Evolutionary conservation across 2,113 vertebrate genomes (phyloP).

Genomic region (Myotis yumanensis): DNA sequence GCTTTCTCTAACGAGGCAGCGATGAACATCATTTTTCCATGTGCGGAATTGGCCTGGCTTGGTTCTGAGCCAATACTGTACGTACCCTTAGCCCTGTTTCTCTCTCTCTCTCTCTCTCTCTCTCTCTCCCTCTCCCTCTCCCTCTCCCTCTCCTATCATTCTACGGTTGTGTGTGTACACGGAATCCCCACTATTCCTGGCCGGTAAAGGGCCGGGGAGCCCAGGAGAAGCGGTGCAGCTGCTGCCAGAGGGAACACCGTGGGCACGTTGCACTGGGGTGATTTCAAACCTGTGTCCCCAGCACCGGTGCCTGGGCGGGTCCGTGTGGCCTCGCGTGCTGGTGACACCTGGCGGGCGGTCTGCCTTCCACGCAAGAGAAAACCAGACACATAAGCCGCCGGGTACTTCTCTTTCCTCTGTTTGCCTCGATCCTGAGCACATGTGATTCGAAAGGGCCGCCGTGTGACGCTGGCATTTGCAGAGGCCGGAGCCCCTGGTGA

Average conservation of each 20-base stretch:
- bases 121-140: too few relatives aligned
- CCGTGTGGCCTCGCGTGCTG: background rate
- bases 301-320: background rate
- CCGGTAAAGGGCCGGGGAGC: fast-evolving
- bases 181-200: background rate
- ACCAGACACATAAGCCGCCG: background rate
- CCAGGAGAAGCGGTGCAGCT: background rate
- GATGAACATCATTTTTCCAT: background rate
- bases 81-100: background rate
- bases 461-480: background rate
- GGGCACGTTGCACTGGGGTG: background rate
- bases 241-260: background rate
- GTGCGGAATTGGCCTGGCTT: background rate
- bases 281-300: background rate
- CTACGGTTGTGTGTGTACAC: background rate
- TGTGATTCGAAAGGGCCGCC: background rate
- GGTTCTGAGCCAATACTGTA: background rate
- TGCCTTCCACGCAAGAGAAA: background rate
- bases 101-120: fast-evolving
- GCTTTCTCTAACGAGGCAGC: background rate
- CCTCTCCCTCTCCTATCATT: too few relatives aligned
- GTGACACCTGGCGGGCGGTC: background rate
- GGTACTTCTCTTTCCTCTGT: background rate
- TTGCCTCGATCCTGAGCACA: background rate
- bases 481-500: too few relatives aligned